Evolutionary conservation across 2,113 vertebrate species (phyloP).

Genomic region (Archilochus colubris): DNA sequence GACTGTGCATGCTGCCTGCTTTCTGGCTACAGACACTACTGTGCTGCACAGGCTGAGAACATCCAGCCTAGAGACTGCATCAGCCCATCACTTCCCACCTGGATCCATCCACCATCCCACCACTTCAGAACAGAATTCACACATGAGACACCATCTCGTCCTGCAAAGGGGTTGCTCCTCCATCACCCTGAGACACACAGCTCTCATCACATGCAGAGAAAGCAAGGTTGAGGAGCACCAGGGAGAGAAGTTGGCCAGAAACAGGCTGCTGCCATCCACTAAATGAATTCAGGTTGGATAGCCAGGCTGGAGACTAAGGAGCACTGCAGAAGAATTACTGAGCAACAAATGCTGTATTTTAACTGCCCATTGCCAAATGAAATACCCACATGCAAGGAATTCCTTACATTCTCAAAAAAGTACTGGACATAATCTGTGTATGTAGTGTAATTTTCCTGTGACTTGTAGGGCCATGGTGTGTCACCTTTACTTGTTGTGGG

Average conservation of each 20-base stretch:
- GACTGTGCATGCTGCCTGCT: neutral
- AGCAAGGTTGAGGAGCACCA: neutral
- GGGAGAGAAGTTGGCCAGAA: accelerated
- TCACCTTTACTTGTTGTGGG: neutral
- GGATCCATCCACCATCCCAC: no score
- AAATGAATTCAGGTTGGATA: neutral
- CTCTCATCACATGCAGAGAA: accelerated
- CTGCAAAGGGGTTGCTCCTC: neutral
- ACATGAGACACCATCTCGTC: neutral
- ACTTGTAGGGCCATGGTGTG: accelerated
- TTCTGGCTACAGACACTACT: neutral
- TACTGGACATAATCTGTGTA: neutral
- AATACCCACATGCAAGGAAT: neutral
- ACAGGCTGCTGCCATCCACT: neutral
- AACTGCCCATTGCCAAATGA: neutral
- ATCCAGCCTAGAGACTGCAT: neutral
- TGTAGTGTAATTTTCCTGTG: neutral
- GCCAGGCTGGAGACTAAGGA: neutral
- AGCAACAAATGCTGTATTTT: neutral
- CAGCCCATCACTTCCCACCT: neutral
- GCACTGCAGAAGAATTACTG: neutral
- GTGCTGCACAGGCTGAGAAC: neutral
- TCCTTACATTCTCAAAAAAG: neutral
- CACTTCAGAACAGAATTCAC: neutral
- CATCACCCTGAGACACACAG: neutral